Evolutionary conservation across 2,113 vertebrate genomes (phyloP).

Genomic region (Acanthisitta chloris): DNA sequence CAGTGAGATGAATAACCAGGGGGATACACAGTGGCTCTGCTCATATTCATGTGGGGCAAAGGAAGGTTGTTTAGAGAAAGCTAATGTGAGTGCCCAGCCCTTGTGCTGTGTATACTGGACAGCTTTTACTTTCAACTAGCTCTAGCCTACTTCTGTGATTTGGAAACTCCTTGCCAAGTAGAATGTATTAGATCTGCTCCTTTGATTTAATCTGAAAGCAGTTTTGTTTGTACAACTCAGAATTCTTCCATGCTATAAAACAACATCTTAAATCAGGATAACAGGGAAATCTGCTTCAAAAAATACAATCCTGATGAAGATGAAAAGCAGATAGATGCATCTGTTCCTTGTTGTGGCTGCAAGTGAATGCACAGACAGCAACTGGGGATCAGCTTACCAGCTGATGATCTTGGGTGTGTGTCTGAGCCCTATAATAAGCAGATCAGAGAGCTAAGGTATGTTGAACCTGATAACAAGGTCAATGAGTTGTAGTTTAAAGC

Average conservation of each 20-base stretch:
- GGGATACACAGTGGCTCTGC: neutral
- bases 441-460: neutral
- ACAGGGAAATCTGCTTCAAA: neutral
- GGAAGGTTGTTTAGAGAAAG: neutral
- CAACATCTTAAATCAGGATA: neutral
- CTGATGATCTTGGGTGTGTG: neutral
- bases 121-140: neutral
- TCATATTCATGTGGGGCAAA: neutral
- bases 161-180: neutral
- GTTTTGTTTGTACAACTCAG: neutral
- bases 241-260: neutral
- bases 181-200: neutral
- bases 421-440: neutral
- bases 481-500: neutral
- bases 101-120: neutral
- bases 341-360: conserved; percentile 25
- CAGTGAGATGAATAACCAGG: neutral
- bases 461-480: neutral
- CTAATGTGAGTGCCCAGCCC: neutral
- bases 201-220: neutral
- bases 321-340: neutral
- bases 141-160: neutral
- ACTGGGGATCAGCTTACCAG: neutral
- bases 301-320: neutral
- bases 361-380: neutral